phyloP scores from a whole-genome alignment of 2,797 vertebrate species.

The Cygnus olor region DNA sequence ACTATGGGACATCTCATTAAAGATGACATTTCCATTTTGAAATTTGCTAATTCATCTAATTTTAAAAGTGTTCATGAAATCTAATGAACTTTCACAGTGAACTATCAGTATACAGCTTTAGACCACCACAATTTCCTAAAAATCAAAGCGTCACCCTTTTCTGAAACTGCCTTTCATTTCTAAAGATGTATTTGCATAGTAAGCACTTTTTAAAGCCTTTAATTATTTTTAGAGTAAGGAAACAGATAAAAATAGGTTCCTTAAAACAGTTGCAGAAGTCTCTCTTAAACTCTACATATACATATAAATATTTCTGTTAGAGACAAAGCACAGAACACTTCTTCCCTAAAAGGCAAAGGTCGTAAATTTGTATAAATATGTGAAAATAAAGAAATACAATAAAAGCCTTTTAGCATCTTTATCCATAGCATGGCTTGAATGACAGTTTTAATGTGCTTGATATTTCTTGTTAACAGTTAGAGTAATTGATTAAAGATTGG shows the following conservation, averaged over 20 bases:
- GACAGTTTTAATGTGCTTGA: not conserved
- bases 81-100: not conserved
- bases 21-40: not conserved
- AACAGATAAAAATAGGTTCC: not conserved
- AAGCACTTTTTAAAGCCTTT: not conserved
- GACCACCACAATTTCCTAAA: not conserved
- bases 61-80: not conserved
- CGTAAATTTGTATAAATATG: not conserved
- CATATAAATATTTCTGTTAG: not conserved
- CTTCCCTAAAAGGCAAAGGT: not conserved
- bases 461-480: slow-evolving; percentile 8
- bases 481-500: not conserved
- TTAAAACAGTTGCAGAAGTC: not conserved
- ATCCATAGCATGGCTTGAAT: not conserved
- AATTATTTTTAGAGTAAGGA: not conserved
- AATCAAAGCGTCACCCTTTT: not conserved
- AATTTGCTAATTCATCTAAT: not conserved
- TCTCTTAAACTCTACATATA: not conserved
- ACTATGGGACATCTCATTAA: not conserved
- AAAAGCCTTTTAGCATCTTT: not conserved
- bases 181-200: not conserved
- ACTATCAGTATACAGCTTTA: not conserved
- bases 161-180: slow-evolving; percentile 16
- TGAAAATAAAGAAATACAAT: not conserved
- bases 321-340: not conserved